Percentiles rank a stretch among this genome's conserved stretches.
These are phyloP conservation scores for Callimorpha dominula DNA, from an alignment of 2,888 invertebrate genomes.

Conservation along the genomic window DNA sequence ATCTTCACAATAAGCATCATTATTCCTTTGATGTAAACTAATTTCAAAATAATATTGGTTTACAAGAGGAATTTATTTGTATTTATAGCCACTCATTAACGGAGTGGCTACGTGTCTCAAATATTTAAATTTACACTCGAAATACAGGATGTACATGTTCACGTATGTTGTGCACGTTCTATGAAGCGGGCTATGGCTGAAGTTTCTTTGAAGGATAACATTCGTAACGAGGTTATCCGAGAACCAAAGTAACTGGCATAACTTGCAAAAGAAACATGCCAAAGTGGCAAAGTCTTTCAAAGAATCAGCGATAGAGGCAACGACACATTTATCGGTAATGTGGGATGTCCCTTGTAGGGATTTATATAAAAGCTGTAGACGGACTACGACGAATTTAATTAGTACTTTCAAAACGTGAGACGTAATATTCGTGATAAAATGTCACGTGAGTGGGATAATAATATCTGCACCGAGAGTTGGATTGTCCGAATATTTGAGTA, in stretches of 20 bases:
- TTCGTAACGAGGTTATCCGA: background rate
- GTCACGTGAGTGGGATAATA: too few relatives aligned
- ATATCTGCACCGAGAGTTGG: too few relatives aligned
- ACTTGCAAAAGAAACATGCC: background rate
- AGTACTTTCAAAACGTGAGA: too few relatives aligned
- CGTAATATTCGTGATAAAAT: too few relatives aligned
- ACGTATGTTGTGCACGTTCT: background rate
- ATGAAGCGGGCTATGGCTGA: background rate
- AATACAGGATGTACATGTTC: background rate
- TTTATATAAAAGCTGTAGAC: too few relatives aligned
- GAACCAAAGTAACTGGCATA: background rate
- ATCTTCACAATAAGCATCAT: too few relatives aligned
- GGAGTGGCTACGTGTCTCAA: background rate
- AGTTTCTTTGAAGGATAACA: background rate
- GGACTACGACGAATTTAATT: too few relatives aligned
- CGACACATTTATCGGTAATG: background rate
- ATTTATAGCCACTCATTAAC: background rate
- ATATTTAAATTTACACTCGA: background rate
- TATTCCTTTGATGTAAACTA: background rate
- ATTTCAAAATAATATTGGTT: background rate
- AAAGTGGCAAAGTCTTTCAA: background rate
- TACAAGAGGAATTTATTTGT: background rate
- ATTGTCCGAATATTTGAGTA: too few relatives aligned
- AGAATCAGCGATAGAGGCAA: background rate
- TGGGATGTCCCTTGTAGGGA: background rate